Percentiles rank a stretch among this genome's conserved stretches.
Evolutionary conservation across 1,140 invertebrate species (phyloP).

Genomic region (Zaprionus taronus): DNA sequence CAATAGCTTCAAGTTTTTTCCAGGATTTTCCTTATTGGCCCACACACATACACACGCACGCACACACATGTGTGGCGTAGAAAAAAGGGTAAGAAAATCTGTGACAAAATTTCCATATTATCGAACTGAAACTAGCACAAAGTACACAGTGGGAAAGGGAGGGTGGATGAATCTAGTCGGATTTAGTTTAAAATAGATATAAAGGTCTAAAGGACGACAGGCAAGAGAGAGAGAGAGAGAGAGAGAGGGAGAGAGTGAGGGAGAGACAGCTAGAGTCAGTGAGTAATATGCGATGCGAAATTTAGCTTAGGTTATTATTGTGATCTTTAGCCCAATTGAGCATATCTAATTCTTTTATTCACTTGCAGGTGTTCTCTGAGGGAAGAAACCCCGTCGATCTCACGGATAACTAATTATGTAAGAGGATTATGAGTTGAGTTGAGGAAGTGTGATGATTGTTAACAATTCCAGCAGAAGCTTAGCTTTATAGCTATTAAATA

Average conservation of each 20-base stretch:
- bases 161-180: background rate
- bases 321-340: background rate
- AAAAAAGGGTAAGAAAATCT: conserved; percentile 67
- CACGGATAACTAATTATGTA: too few species aligned
- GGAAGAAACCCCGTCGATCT: too few species aligned
- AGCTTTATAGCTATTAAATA: too few species aligned
- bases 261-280: conserved; percentile 13
- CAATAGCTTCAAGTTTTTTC: conserved; percentile 49
- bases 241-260: background rate
- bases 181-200: background rate
- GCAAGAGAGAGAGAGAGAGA: conserved; percentile 28
- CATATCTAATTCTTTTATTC: background rate
- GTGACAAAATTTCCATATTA: conserved; percentile 81
- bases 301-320: background rate
- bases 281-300: too few species aligned
- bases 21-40: conserved; percentile 35
- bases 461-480: too few species aligned
- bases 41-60: background rate
- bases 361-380: too few species aligned
- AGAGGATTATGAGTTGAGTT: too few species aligned
- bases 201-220: background rate
- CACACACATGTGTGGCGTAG: conserved; percentile 51
- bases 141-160: conserved; percentile 4
- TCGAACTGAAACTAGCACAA: conserved; percentile 60
- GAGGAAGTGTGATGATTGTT: too few species aligned